Evolutionary conservation across 1,140 invertebrate genomes (phyloP).

Genomic region (Halictus rubicundus): DNA sequence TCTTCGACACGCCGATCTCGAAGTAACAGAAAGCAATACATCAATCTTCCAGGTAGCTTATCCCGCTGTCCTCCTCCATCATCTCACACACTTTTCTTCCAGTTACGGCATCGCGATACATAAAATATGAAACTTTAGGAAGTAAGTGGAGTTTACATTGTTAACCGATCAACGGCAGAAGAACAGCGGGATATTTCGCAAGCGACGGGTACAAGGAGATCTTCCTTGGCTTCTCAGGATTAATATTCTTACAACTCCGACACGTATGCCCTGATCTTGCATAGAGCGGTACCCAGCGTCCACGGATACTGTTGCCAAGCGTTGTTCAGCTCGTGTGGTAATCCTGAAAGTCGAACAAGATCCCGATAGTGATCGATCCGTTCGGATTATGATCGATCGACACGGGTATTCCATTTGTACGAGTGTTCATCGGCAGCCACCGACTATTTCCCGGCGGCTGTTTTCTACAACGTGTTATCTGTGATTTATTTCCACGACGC

Average conservation of each 20-base stretch:
- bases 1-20: too few relatives aligned
- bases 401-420: background rate
- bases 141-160: too few relatives aligned
- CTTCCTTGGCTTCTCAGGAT: too few relatives aligned
- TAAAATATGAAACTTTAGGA: too few relatives aligned
- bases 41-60: too few relatives aligned
- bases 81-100: too few relatives aligned
- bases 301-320: constrained; percentile 98
- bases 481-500: constrained; percentile 10
- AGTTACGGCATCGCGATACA: too few relatives aligned
- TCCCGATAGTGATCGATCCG: background rate
- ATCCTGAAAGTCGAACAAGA: constrained; percentile 83
- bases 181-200: too few relatives aligned
- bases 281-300: constrained; percentile 89
- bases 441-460: background rate
- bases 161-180: too few relatives aligned
- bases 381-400: background rate
- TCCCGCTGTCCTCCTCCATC: too few relatives aligned
- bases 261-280: constrained; percentile 91
- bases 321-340: constrained; percentile 92
- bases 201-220: too few relatives aligned
- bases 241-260: constrained; percentile 89
- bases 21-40: too few relatives aligned
- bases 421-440: background rate
- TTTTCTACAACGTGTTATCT: constrained; percentile 1